Percentiles rank a stretch among this genome's conserved stretches.
phyloP scores from a whole-genome alignment of 2,888 invertebrate genomes.

The Mythimna lalbum region DNA sequence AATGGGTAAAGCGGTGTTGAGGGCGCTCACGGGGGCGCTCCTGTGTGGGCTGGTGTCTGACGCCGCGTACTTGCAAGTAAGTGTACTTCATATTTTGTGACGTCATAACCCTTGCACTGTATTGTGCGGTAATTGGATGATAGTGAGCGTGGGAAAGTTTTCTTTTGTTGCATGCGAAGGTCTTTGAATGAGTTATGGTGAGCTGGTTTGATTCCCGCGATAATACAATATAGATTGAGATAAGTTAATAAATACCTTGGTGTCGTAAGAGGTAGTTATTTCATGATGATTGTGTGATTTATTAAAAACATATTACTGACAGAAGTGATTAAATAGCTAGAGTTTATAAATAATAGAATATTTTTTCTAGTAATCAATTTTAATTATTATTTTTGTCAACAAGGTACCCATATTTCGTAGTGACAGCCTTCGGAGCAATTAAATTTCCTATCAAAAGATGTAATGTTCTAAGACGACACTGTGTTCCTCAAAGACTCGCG shows the following conservation, averaged over 20 bases:
- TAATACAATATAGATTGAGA: not conserved
- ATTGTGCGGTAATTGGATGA: conserved; percentile 38
- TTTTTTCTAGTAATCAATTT: not conserved
- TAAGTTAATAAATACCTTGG: not conserved
- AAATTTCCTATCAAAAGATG: not conserved
- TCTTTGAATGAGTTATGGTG: conserved; percentile 12
- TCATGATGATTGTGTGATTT: not conserved
- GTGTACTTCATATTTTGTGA: conserved; percentile 48
- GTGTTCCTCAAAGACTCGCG: conserved; percentile 5
- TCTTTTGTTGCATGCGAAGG: conserved; percentile 9
- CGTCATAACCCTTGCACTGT: conserved; percentile 8
- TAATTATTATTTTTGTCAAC: not conserved
- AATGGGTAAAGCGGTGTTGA: conserved; percentile 87
- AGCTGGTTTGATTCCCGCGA: conserved; percentile 10
- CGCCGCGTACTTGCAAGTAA: conserved; percentile 87
- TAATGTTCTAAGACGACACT: conserved; percentile 14
- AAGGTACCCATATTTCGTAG: not conserved
- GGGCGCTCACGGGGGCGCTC: conserved; percentile 86
- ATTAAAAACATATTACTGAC: not conserved
- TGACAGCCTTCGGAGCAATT: not conserved
- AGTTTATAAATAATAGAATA: not conserved
- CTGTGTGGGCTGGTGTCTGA: conserved; percentile 85
- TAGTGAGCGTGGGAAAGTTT: conserved; percentile 24
- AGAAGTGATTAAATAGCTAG: not conserved
- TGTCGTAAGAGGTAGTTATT: not conserved